Percentiles rank a stretch among this genome's conserved stretches.
Evolutionary conservation across 1,140 invertebrate species (phyloP).

Genomic region (Bombus waltoni): DNA sequence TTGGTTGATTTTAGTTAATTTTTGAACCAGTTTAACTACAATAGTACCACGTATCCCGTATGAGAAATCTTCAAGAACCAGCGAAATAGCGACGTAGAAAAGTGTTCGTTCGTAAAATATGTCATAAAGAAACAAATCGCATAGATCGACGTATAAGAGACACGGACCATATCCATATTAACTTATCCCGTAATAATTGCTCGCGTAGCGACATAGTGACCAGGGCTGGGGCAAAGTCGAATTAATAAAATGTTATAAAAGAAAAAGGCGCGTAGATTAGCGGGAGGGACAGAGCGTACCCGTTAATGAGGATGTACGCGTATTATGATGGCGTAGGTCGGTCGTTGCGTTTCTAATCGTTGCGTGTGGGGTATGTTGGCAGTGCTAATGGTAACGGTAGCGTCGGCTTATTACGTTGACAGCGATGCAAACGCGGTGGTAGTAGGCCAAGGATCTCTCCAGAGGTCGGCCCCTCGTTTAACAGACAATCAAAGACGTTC

Average conservation of each 20-base stretch:
- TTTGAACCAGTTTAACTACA: too few relatives aligned
- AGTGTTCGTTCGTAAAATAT: too few relatives aligned
- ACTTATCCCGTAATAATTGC: not conserved
- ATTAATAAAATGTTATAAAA: conserved; percentile 75
- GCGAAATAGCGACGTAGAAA: too few relatives aligned
- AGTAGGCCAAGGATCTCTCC: conserved; percentile 65
- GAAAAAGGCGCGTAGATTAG: conserved; percentile 67
- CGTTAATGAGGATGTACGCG: conserved; percentile 77
- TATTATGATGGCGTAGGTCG: conserved; percentile 68
- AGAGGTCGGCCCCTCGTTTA: conserved; percentile 19
- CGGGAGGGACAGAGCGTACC: conserved; percentile 59
- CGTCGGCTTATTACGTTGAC: conserved; percentile 57
- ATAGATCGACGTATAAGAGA: too few relatives aligned
- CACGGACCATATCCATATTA: not conserved
- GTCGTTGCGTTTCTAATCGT: conserved; percentile 66
- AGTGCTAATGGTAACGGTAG: conserved; percentile 55
- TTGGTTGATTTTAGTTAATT: too few relatives aligned
- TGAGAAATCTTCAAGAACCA: too few relatives aligned
- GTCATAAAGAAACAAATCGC: too few relatives aligned
- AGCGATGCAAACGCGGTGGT: conserved; percentile 11
- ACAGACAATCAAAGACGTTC: conserved; percentile 48
- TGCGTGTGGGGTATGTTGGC: conserved; percentile 51
- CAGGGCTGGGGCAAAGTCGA: conserved; percentile 69
- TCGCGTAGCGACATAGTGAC: not conserved
- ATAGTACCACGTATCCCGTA: too few relatives aligned